A percentile compares a stretch with the other conserved stretches of the same genome.
Evolutionary conservation across 2,113 vertebrate species (phyloP).

Genomic region (Catharus bicknelli): DNA sequence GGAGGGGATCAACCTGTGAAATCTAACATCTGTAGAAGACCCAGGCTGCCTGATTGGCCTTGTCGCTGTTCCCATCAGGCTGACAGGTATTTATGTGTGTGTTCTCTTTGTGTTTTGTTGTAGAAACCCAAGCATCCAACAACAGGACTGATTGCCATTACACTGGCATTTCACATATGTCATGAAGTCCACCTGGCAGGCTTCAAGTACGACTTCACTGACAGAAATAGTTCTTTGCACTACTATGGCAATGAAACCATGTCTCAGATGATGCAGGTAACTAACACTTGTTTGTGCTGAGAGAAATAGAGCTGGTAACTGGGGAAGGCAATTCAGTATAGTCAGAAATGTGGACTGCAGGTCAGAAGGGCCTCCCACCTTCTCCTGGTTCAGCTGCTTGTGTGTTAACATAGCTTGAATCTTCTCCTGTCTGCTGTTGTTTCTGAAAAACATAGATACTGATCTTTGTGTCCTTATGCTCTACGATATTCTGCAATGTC

Average conservation of each 20-base stretch:
- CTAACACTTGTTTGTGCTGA: not conserved
- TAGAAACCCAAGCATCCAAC: conserved; percentile 84
- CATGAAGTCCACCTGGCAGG: conserved; percentile 81
- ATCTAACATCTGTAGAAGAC: not conserved
- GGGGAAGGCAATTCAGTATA: not conserved
- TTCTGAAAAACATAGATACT: not conserved
- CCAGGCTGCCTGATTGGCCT: not conserved
- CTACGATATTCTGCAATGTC: not conserved
- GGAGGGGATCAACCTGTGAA: not conserved
- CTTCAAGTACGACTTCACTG: conserved; percentile 78
- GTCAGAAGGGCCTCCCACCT: not conserved
- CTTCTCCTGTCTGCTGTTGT: not conserved
- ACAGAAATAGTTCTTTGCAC: conserved; percentile 76
- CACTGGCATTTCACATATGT: conserved; percentile 79
- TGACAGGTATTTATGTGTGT: not conserved
- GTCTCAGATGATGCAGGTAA: conserved; percentile 82
- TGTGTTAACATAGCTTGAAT: not conserved
- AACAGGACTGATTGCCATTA: conserved; percentile 81
- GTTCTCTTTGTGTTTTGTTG: not conserved
- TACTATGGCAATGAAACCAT: conserved; percentile 83
- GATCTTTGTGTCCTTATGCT: not conserved
- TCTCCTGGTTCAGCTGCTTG: not conserved
- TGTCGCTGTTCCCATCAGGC: not conserved
- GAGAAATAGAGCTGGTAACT: not conserved
- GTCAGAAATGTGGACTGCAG: not conserved